Evolutionary conservation across 1,140 invertebrate species (phyloP).

Genomic region (Triops cancriformis): DNA sequence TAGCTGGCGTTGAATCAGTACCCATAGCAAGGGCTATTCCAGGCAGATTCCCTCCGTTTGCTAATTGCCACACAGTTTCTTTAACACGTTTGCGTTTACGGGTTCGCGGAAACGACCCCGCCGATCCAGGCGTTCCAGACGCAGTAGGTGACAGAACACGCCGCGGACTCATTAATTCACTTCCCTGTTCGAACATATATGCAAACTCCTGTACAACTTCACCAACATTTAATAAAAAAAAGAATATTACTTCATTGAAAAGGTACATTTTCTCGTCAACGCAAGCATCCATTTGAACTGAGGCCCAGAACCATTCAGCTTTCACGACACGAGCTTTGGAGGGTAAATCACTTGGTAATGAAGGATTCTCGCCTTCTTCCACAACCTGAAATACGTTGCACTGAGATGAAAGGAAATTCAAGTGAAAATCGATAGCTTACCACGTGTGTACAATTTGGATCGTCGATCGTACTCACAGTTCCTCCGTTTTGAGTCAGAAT

Average conservation of each 20-base stretch:
- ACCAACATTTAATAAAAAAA: constrained; percentile 20
- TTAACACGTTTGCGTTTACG: constrained; percentile 42
- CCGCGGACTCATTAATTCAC: constrained; percentile 25
- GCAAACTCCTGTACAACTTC: neutral
- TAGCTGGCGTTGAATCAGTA: neutral
- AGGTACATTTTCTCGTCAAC: constrained; percentile 81
- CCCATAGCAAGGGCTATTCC: neutral
- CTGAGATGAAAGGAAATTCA: constrained; percentile 4
- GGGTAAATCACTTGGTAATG: constrained; percentile 30
- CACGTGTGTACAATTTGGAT: constrained; percentile 78
- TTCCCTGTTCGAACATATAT: constrained; percentile 11
- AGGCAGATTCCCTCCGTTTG: constrained; percentile 36
- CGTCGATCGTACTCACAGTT: constrained; percentile 57
- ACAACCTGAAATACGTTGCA: constrained; percentile 29
- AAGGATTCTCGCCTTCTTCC: constrained; percentile 24
- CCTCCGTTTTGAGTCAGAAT: constrained; percentile 78
- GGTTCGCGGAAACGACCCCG: constrained; percentile 28
- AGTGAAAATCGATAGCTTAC: constrained; percentile 55
- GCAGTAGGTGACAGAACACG: constrained; percentile 26
- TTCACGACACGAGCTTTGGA: constrained; percentile 57
- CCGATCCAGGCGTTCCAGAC: constrained; percentile 31
- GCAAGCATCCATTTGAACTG: constrained; percentile 88
- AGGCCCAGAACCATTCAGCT: constrained; percentile 95
- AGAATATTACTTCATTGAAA: constrained; percentile 60
- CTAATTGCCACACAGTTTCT: constrained; percentile 42